These are phyloP conservation scores for Aleiodes testaceus DNA, from an alignment of 2,888 invertebrate genomes.

Conservation along the genomic window DNA sequence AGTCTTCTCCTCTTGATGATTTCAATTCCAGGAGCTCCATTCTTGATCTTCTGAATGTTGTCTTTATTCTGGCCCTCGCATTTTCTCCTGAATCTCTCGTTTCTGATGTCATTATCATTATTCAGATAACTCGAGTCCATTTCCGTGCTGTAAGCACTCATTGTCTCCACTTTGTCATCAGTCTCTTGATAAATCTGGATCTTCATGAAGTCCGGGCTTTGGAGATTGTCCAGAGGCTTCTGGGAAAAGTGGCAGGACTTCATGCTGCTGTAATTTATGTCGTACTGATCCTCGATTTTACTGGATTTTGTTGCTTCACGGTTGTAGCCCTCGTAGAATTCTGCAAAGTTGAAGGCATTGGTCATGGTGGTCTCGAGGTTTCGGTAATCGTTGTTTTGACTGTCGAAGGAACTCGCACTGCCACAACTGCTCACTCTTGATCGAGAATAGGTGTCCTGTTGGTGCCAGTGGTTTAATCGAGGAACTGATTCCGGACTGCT, in stretches of 20 bases:
- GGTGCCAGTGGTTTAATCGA: slow-evolving; percentile 54
- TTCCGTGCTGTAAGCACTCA: slow-evolving; percentile 6
- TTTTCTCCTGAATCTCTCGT: slow-evolving; percentile 25
- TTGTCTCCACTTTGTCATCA: slow-evolving; percentile 15
- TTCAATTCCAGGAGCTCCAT: slow-evolving; percentile 66
- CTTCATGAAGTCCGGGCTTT: slow-evolving; percentile 5
- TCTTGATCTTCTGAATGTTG: slow-evolving; percentile 61
- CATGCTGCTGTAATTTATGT: not conserved
- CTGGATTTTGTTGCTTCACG: slow-evolving; percentile 56
- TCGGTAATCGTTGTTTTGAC: slow-evolving; percentile 62
- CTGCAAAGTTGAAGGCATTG: slow-evolving; percentile 58
- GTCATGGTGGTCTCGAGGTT: slow-evolving; percentile 53
- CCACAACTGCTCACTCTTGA: slow-evolving; percentile 68
- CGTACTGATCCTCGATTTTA: slow-evolving; percentile 13
- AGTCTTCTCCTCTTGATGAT: slow-evolving; percentile 79
- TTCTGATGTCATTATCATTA: slow-evolving; percentile 9
- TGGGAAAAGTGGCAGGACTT: slow-evolving; percentile 7
- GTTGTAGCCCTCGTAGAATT: slow-evolving; percentile 65
- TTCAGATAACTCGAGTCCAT: slow-evolving; percentile 5
- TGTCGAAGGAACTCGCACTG: slow-evolving; percentile 66
- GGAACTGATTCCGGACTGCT: slow-evolving; percentile 69
- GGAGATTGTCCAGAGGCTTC: too few relatives aligned
- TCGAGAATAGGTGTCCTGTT: slow-evolving; percentile 62
- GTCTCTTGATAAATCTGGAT: slow-evolving; percentile 11
- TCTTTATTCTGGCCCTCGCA: slow-evolving; percentile 53